Evolutionary conservation across 1,140 invertebrate species (phyloP).

Genomic region (Riptortus pedestris): DNA sequence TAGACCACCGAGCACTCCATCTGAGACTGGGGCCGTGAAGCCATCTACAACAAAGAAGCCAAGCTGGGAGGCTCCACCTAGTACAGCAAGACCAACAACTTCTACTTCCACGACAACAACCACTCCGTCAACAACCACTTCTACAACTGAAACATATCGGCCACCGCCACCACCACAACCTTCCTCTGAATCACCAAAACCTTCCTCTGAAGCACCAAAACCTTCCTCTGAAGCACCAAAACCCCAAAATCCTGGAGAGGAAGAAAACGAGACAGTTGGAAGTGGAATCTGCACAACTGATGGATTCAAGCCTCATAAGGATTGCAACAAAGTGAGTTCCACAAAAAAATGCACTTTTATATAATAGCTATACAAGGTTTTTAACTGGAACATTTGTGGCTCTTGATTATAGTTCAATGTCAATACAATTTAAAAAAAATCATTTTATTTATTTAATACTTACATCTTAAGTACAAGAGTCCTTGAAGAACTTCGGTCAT

Average conservation of each 20-base stretch:
- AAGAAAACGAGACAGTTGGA: slow-evolving; percentile 28
- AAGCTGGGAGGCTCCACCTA: neutral
- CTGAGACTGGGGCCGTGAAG: slow-evolving; percentile 25
- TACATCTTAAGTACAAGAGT: no score
- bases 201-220: slow-evolving; percentile 8
- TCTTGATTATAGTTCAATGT: no score
- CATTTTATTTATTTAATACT: no score
- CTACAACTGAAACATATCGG: slow-evolving; percentile 18
- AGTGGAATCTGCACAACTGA: slow-evolving; percentile 41
- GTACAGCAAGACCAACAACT: slow-evolving; percentile 14
- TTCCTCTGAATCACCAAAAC: slow-evolving; percentile 32
- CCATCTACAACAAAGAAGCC: slow-evolving; percentile 21
- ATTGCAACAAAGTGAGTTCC: slow-evolving; percentile 47
- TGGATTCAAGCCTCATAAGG: slow-evolving; percentile 55
- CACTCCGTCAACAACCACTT: slow-evolving; percentile 18
- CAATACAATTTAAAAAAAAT: no score
- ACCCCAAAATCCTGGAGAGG: slow-evolving; percentile 28
- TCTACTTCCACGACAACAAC: slow-evolving; percentile 26
- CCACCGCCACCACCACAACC: slow-evolving; percentile 33
- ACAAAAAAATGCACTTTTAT: no score
- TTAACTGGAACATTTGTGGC: no score
- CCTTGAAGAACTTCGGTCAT: no score
- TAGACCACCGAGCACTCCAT: slow-evolving; percentile 50
- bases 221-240: neutral
- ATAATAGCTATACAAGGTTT: no score